Base-by-base conservation (phyloP, 2,113 vertebrate species). In the Corapipo altera region DNA sequence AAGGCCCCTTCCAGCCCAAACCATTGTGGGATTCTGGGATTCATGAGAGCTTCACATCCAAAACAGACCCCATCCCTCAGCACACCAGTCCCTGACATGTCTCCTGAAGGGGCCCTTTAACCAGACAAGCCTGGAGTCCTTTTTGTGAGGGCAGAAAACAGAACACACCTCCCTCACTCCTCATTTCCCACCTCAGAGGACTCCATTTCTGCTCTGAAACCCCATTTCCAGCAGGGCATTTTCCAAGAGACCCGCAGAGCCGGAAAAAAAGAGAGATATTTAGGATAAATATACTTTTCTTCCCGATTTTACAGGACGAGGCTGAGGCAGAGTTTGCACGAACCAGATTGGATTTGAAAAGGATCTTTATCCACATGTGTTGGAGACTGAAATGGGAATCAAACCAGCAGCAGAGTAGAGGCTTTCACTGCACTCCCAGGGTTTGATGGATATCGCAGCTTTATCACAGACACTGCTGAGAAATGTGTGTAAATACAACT, bases 391-490 rank as follows among this genome's bases (percentile, higher is more conserved):
- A 66, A 48, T 9, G 43, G 32, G 75, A 79, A 51, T 19, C 17
- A 67, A 74, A n/a, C 9, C 39, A 28, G 4, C 10, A 85, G 70
- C 58, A 61, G 61, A 77, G 19, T 12, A 37, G 32, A 67, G 54
- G 57, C 10, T 64, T 79, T 74, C 82, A 24, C 35, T 39, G 88
- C 51, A 5, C 22, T 32, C 61, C 44, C 83, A 91, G 91, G 85
- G 44, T 93, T 70, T 88, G 59, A 92, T 91, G 93, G 76, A 77
- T 83, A 58, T 28, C 12, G 35, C 58, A 93, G 87, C 66, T 71
- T 78, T 14, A 41, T 26, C 5, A 0, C 2, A 8, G 28, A 3
- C n/a, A 7, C 3, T 2, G 41, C 57, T 55, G 41, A 28, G 46
- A 39, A 80, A 82, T 27, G 64, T 5, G 41, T 55, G 49, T 9